Evolutionary conservation across 2,113 vertebrate genomes (phyloP).

Genomic region (Cnemophilus loriae): DNA sequence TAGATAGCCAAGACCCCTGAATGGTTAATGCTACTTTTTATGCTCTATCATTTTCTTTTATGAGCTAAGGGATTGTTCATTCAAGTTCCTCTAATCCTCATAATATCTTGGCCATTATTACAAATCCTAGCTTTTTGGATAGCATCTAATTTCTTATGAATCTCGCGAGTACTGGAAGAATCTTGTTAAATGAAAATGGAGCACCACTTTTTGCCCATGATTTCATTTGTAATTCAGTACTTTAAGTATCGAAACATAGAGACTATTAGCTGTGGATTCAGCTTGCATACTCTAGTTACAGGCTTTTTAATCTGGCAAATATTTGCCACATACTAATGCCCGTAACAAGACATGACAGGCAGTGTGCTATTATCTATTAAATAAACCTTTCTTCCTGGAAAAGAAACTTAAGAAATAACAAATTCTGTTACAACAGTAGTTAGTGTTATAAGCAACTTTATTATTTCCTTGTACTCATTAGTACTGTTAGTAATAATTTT

Average conservation of each 20-base stretch:
- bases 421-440: not conserved
- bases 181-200: slow-evolving; percentile 67
- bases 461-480: not conserved
- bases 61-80: slow-evolving; percentile 73
- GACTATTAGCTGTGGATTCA: not conserved
- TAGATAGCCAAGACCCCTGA: not conserved
- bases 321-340: not conserved
- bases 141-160: slow-evolving; percentile 66
- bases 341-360: not conserved
- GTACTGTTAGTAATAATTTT: not conserved
- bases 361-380: not conserved
- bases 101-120: slow-evolving; percentile 70
- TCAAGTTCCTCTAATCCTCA: slow-evolving; percentile 67
- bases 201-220: slow-evolving; percentile 41
- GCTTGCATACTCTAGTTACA: not conserved
- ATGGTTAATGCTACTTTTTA: slow-evolving; percentile 60
- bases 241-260: slow-evolving; percentile 36
- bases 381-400: not conserved
- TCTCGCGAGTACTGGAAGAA: slow-evolving; percentile 58
- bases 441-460: not conserved
- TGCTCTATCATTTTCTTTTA: slow-evolving; percentile 64
- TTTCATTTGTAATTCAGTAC: slow-evolving; percentile 65
- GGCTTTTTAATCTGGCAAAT: not conserved
- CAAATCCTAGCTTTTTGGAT: slow-evolving; percentile 65
- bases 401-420: not conserved